A percentile compares a stretch with the other conserved stretches of the same genome.
These are phyloP conservation scores for Cherax quadricarinatus DNA, from an alignment of 1,140 invertebrate species.

Conservation along the genomic window DNA sequence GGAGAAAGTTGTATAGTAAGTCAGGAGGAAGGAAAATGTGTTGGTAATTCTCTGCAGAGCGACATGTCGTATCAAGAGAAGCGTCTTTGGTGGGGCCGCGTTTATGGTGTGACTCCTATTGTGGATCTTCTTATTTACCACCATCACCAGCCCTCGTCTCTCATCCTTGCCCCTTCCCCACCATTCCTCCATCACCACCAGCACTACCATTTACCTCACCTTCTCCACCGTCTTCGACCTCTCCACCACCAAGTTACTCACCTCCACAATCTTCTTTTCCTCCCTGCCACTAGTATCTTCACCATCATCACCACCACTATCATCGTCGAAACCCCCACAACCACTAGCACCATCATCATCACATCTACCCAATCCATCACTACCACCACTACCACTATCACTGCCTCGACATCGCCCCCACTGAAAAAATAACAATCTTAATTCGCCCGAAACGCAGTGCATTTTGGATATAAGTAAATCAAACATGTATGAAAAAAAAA, in stretches of 20 bases:
- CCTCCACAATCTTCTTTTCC: not conserved
- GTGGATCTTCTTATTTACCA: constrained; percentile 1
- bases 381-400: too few relatives aligned
- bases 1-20: not conserved
- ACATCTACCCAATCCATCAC: not conserved
- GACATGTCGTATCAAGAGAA: not conserved
- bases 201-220: not conserved
- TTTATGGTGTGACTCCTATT: constrained; percentile 10
- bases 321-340: not conserved
- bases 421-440: too few relatives aligned
- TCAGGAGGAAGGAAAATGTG: not conserved
- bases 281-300: not conserved
- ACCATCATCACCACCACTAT: not conserved
- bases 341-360: not conserved
- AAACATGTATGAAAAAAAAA: too few relatives aligned
- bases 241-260: not conserved
- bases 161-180: not conserved
- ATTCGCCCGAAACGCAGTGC: too few relatives aligned
- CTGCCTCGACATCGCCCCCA: too few relatives aligned
- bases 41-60: not conserved
- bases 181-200: not conserved
- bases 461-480: too few relatives aligned
- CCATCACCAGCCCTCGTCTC: too few relatives aligned
- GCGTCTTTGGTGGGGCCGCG: not conserved
- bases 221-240: not conserved